phyloP scores from a whole-genome alignment of 2,888 invertebrate species.

The Dichetophora obliterata region DNA sequence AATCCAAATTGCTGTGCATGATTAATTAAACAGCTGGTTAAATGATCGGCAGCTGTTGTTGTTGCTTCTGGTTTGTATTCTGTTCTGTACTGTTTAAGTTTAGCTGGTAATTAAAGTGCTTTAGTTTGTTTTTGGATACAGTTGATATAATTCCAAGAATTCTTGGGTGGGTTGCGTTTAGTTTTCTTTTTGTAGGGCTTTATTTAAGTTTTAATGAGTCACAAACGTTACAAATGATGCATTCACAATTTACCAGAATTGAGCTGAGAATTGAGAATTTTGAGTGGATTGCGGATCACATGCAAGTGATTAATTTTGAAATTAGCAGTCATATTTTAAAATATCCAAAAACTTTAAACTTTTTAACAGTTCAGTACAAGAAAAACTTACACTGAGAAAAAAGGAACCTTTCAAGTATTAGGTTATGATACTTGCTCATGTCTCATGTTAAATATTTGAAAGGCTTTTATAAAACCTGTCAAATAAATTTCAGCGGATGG shows the following conservation, averaged over 20 bases:
- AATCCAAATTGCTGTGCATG: conserved; percentile 19
- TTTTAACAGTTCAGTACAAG: no score
- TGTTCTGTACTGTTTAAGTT: not conserved
- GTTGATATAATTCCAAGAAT: not conserved
- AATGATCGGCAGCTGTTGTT: conserved; percentile 28
- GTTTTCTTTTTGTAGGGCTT: not conserved
- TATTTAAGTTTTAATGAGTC: not conserved
- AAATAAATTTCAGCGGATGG: no score
- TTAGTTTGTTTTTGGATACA: not conserved
- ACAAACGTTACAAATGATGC: no score
- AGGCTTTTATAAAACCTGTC: no score
- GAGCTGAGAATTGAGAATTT: not conserved
- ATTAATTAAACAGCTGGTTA: conserved; percentile 29
- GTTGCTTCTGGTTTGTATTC: not conserved
- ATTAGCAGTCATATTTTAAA: no score
- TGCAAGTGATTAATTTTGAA: no score
- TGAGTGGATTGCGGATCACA: not conserved
- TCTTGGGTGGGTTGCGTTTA: not conserved
- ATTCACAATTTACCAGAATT: no score
- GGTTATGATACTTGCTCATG: no score
- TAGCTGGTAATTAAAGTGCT: not conserved
- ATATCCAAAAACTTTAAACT: no score
- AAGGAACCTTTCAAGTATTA: no score
- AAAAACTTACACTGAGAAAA: no score
- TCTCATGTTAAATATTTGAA: no score